Conservation (phyloP, 2,888 invertebrate species). For the Phrixothrix hirtus region DNA sequence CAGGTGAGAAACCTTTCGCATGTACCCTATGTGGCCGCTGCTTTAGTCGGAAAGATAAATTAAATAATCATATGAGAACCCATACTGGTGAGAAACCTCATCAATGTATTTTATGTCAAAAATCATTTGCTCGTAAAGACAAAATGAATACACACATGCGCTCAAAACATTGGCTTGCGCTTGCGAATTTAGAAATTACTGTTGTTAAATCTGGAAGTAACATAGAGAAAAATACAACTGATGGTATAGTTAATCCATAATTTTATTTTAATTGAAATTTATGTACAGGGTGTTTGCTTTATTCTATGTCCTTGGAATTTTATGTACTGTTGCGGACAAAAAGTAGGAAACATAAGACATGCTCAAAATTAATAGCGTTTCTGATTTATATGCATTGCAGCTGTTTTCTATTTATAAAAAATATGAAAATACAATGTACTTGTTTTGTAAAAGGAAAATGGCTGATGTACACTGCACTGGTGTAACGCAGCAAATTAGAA, state of each 20-base stretch:
- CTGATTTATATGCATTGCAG: too few species aligned
- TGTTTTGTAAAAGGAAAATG: too few species aligned
- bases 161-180: slow-evolving; percentile 14
- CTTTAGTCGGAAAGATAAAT: slow-evolving; percentile 20
- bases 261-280: too few species aligned
- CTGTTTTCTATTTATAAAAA: too few species aligned
- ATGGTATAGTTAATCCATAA: not conserved
- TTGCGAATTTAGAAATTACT: slow-evolving; percentile 20
- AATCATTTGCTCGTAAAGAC: slow-evolving; percentile 18
- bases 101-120: slow-evolving; percentile 20
- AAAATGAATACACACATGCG: slow-evolving; percentile 23
- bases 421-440: too few species aligned
- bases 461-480: too few species aligned
- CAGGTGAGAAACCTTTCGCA: slow-evolving; percentile 21
- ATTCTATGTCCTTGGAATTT: too few species aligned
- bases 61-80: slow-evolving; percentile 19
- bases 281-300: too few species aligned
- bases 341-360: too few species aligned
- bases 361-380: too few species aligned
- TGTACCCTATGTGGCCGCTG: slow-evolving; percentile 13
- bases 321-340: not conserved
- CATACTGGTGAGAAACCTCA: slow-evolving; percentile 24
- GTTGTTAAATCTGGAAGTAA: slow-evolving; percentile 11
- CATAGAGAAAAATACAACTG: too few species aligned
- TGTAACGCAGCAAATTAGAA: too few species aligned